Base-by-base conservation (phyloP, 37 sponge, comb jelly and placozoan species). In the Crambe crambe region DNA sequence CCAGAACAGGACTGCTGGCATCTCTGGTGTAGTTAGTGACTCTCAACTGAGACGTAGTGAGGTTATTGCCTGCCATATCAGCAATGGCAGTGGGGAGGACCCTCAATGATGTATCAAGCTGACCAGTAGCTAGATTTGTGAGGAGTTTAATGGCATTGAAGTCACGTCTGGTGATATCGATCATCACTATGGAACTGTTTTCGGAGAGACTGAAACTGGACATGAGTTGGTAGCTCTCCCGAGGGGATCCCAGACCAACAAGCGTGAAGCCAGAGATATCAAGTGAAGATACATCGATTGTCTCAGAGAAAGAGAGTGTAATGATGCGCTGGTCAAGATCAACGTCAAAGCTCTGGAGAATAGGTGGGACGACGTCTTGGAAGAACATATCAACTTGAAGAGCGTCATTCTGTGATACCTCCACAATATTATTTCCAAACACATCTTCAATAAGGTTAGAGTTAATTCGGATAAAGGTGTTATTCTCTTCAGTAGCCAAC, bases 241-340 rank as follows among this genome's bases (percentile, higher is more conserved):
- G 47, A 17, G 61, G 35, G 22, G 56, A 73, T 40, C 81, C 59
- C n/a, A 60, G 38, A 57, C 86, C 82, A 37, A 71, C 56, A 0
- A 96, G 77, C 3, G 74, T 80, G 25, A 91, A 43, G 8, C 43
- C 42, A 34, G 67, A 85, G 34, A 90, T 76, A 67, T 90, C 78
- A 36, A 96, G 78, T 12, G 94, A 87, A 5, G 91, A 76, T 18
- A 75, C 75, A 81, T 90, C 90, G 38, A 96, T 86, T 26, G 94
- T 90, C 36, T 96, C 97, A 34, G 89, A 81, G 78, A 96, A 93
- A 42, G 77, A 87, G 20, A 96, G 73, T n/a, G 83, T 90, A 20
- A 96, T 68, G 0, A 77, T 56, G 21, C 84, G 44, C 15, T 60
- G 27, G 73, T 96, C 70, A 54, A 96, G 41, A 77, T 96, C 94